Conservation (phyloP, 2,888 invertebrate species). For the Epinotia bilunana region DNA sequence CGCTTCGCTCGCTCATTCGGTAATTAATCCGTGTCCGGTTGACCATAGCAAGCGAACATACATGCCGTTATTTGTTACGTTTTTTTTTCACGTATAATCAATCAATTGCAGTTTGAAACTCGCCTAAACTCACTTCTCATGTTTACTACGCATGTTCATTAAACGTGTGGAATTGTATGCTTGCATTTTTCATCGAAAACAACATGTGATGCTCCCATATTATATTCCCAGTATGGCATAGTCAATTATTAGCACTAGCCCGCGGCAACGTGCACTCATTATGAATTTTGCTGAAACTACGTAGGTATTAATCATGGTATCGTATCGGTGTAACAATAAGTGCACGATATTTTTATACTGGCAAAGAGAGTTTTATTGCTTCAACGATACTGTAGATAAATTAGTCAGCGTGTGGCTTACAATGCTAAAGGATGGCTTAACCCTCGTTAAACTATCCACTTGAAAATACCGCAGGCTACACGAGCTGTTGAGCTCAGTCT, state of each 20-base stretch:
- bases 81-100: neutral
- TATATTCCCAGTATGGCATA: too few relatives aligned
- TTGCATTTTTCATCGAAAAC: too few relatives aligned
- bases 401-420: constrained; percentile 50
- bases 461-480: constrained; percentile 50
- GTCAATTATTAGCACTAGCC: neutral
- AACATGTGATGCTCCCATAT: too few relatives aligned
- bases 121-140: too few relatives aligned
- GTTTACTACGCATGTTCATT: too few relatives aligned
- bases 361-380: neutral
- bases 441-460: constrained; percentile 49
- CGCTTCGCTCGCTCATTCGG: too few relatives aligned
- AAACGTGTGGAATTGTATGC: too few relatives aligned
- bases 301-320: neutral
- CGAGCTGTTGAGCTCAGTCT: too few relatives aligned
- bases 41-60: neutral
- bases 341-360: constrained; percentile 2
- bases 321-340: neutral
- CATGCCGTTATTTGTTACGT: neutral
- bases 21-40: too few relatives aligned
- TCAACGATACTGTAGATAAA: neutral
- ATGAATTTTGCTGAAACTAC: neutral
- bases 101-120: too few relatives aligned
- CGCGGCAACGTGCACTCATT: neutral
- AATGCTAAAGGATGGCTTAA: constrained; percentile 57